Conservation (phyloP, 2,888 invertebrate species). For the Caenorhabditis plicata region DNA sequence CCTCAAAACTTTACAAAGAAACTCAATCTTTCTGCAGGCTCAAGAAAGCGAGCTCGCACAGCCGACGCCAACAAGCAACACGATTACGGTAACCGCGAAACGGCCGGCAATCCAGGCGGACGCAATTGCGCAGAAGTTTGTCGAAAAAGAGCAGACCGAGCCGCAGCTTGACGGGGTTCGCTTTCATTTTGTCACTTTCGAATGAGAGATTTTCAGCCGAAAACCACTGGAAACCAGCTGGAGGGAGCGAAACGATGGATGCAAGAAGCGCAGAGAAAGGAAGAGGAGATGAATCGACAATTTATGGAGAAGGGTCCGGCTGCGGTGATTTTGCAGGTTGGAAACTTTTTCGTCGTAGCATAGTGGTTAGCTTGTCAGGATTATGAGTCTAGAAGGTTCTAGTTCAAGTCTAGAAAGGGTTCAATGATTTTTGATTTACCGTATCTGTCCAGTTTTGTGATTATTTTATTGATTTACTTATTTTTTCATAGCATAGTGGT, state of each 20-base stretch:
- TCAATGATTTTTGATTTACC: no score
- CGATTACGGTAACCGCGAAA: conserved; percentile 15
- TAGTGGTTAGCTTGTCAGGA: no score
- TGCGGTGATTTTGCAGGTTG: conserved; percentile 36
- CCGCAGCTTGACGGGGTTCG: no score
- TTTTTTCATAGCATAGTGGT: no score
- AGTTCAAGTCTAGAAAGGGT: no score
- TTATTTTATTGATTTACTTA: no score
- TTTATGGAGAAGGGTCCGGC: conserved; percentile 28
- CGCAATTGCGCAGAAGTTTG: conserved; percentile 33
- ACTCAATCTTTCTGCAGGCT: conserved; percentile 12
- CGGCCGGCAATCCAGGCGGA: conserved; percentile 39
- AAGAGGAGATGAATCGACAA: conserved; percentile 12
- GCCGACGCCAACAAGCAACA: no score
- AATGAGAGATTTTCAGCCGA: not conserved
- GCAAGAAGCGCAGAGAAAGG: conserved; percentile 24
- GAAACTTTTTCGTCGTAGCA: conserved; percentile 2
- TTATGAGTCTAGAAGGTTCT: no score
- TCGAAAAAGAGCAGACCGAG: no score
- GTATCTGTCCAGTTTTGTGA: no score
- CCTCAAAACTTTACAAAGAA: no score
- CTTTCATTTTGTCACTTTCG: not conserved
- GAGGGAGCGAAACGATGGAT: conserved; percentile 50
- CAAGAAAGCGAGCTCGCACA: conserved; percentile 35
- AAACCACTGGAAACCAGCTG: conserved; percentile 26